phyloP scores from a whole-genome alignment of 2,888 invertebrate genomes.

The Pammene fasciana region DNA sequence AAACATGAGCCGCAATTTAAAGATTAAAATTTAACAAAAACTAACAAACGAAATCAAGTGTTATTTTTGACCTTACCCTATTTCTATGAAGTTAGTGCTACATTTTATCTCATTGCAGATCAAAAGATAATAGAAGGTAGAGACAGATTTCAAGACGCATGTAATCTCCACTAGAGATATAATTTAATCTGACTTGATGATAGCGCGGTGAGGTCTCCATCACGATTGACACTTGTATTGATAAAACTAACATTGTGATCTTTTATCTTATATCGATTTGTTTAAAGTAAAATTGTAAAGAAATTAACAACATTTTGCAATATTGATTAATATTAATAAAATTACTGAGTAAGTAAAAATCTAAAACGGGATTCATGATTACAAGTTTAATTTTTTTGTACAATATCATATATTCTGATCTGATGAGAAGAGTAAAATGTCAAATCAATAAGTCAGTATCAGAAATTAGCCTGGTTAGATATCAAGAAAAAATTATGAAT shows the following conservation, averaged over 20 bases:
- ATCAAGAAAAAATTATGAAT: too few species aligned
- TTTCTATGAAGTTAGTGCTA: neutral
- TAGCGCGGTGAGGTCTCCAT: constrained; percentile 4
- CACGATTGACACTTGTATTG: constrained; percentile 15
- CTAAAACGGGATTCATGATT: too few species aligned
- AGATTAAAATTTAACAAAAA: too few species aligned
- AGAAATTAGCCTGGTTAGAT: too few species aligned
- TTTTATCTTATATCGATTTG: neutral
- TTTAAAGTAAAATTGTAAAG: neutral
- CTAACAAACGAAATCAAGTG: neutral
- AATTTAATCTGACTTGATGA: neutral
- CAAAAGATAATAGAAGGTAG: neutral
- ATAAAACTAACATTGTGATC: neutral
- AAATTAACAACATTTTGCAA: too few species aligned
- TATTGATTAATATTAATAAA: too few species aligned
- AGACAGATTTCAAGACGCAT: neutral
- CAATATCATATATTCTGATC: too few species aligned
- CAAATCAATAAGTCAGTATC: too few species aligned
- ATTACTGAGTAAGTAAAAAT: too few species aligned
- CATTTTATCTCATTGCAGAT: constrained; percentile 10
- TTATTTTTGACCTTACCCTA: constrained; percentile 8
- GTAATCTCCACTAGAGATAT: constrained; percentile 15
- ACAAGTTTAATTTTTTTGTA: too few species aligned
- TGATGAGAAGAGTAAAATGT: too few species aligned
- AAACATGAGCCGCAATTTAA: too few species aligned